Evolutionary conservation across 2,797 vertebrate species (phyloP), one percentile per base, ranked within the genome.

Genomic region (Aldrovandia affinis): DNA sequence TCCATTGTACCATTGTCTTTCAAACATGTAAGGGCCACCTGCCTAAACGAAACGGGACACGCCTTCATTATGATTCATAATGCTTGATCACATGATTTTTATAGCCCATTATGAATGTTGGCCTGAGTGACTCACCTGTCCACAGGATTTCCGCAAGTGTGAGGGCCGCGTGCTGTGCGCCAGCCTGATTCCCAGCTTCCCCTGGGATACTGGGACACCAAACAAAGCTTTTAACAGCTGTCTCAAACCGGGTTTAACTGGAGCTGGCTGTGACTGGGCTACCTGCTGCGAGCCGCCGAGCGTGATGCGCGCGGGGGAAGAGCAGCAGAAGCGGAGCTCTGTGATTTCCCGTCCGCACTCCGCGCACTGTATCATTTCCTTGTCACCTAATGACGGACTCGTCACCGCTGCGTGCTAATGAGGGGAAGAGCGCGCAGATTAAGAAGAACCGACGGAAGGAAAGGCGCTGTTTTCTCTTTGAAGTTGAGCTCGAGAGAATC

Each of bases 361-460:
- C 94, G 92, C 93, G 96, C 95, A 97, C 96, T 94, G 95, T 99
- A 98, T 99, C 96, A 99, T 99, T 99, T 99, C 96, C 96, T 96
- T 96, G 97, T 98, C 98, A 97, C 95, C 95, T 97, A 97, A 97
- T 97, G 96, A 97, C 95, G 96, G 96, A 96, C 97, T 97, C 95
- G 96, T 94, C 96, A 95, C 95, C 42, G 94, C 92, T 86, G 94
- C 3, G 79, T 61, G 88, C 88, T 96, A 96, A 96, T 98, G 97
- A 97, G 97, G 96, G 96, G 97, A 97, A 97, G 96, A 95, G 94
- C 90, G 95, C 93, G 95, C 88, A 96, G 94, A 96, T 96, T 96
- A 97, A 96, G 96, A 96, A 96, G 95, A 94, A 91, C 94, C 93
- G 91, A 94, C 95, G 95, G 96, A 97, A 97, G 94, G 73, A 85